Evolutionary conservation across 2,797 vertebrate species (phyloP), one percentile per base, ranked within the genome.

Genomic region (Dermochelys coriacea): DNA sequence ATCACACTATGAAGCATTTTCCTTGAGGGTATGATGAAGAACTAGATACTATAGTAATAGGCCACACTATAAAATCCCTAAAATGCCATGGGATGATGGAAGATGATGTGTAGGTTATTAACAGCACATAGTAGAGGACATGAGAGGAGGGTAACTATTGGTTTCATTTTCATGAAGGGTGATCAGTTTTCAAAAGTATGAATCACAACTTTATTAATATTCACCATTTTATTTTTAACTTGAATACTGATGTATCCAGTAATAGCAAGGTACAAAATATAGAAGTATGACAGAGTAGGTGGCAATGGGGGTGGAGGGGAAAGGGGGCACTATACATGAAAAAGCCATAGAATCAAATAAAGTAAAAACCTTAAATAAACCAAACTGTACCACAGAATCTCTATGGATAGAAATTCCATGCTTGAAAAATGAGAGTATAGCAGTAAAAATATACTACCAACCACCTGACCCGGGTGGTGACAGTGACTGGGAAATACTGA

Each of bases 251-350:
- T 59, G 54, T 25, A 25, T 54, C 54, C 21, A 54, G 57, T 31
- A 59, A 59, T 59, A 59, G 59, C 6, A 16, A 59, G 14, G 59
- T 61, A 61, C 59, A 61, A 61, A 61, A 34, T 16, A 61, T 31
- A 34, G 2, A 34, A 34, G 59, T 61, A 61, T 34, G 59, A 31
- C 59, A 61, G 31, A 61, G 59, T 61, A 61, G 29, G 29, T 61
- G 31, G 31, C 3, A 18, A 4, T 61, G 31, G 31, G 16, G 6
- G 15, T 16, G 15, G 59, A 4, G 3, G 0, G 14, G 3, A 14
- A 6, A 6, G 2, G 5, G 27, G 49, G 12, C 49, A 50, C 7
- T 61, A 18, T 61, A 34, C 31, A 16, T 61, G 15, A 34, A 61
- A 8, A 61, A 61, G 34, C 31, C 59, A 61, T 18, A 59, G 29